Evolutionary conservation across 2,797 vertebrate species (phyloP), one percentile per base, ranked within the genome.

Genomic region (Clamator glandarius): DNA sequence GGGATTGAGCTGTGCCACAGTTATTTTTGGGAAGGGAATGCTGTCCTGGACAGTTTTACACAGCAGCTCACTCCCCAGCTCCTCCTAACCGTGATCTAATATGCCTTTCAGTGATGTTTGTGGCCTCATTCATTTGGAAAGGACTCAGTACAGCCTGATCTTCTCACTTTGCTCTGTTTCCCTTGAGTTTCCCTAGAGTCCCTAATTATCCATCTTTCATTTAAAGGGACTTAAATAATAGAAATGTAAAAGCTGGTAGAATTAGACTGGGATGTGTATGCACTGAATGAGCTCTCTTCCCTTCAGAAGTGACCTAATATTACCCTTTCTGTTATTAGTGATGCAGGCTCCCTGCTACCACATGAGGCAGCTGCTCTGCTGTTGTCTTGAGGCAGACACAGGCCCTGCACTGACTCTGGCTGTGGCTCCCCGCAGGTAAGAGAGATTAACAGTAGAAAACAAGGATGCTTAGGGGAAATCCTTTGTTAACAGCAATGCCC

Each of bases 171-270:
- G 13, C 57, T 72, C 73, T 74, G 5, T 33, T 74, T 74, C 66
- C 54, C 29, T 25, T 33, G 52, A 78, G 92, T 58, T 39, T 77
- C 58, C 39, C 82, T 44, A 33, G 80, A 67, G 63, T 74, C 75
- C 57, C 50, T 64, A 89, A 90, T 95, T 91, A 94, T 31, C 93
- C 63, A 28, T 58, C 74, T 76, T 88, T 74, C 86, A 69, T 81
- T 91, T 84, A 44, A 19, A 58, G 36, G 28, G 33, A 51, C 42
- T 92, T 75, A 59, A 88, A 57, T 57, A 46, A 75, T 29, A 73
- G 58, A 83, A 96, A 90, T 33, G 51, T 54, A 48, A 86, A 33
- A 9, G 6, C 21, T 46, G 33, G 24, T 31, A 11, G 91, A 57
- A 90, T 84, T 57, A 67, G 31, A 10, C 31, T 67, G 78, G 78